These are phyloP conservation scores for Peromyscus californicus DNA, from an alignment of 2,113 vertebrate genomes.

Conservation along the genomic window DNA sequence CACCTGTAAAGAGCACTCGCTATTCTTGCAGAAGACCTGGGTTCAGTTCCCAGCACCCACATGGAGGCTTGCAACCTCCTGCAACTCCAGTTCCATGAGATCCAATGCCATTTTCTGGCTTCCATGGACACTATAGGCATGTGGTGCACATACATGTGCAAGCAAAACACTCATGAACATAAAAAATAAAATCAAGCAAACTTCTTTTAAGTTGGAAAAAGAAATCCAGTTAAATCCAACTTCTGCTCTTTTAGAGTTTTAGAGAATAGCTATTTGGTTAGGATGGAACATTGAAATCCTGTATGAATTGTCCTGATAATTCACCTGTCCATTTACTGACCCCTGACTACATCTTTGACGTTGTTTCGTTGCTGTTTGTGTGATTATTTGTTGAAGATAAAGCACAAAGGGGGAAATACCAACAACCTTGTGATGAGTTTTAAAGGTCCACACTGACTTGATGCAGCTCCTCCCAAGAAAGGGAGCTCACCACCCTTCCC, in stretches of 20 bases:
- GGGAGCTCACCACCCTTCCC: neutral
- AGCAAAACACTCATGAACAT: neutral
- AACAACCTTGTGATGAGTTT: slow-evolving; percentile 37
- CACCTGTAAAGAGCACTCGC: neutral
- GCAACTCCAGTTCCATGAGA: neutral
- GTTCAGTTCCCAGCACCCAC: neutral
- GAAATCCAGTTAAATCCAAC: slow-evolving; percentile 1
- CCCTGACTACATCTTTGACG: slow-evolving; percentile 11
- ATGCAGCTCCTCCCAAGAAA: neutral
- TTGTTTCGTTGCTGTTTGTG: neutral
- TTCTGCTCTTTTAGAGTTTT: neutral
- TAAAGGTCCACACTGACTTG: neutral
- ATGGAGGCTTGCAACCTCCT: neutral
- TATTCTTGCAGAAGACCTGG: neutral
- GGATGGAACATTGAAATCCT: slow-evolving; percentile 28
- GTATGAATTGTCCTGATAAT: neutral
- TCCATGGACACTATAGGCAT: neutral
- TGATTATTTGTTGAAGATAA: neutral
- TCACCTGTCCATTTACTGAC: neutral
- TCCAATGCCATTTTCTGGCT: neutral
- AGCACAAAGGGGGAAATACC: neutral
- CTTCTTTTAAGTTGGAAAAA: neutral
- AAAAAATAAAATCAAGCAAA: neutral
- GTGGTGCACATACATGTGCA: neutral
- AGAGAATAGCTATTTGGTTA: neutral